Percentiles rank a stretch among this genome's conserved stretches.
These are phyloP conservation scores for Melangyna quadrimaculata DNA, from an alignment of 2,888 invertebrate species.

Conservation along the genomic window DNA sequence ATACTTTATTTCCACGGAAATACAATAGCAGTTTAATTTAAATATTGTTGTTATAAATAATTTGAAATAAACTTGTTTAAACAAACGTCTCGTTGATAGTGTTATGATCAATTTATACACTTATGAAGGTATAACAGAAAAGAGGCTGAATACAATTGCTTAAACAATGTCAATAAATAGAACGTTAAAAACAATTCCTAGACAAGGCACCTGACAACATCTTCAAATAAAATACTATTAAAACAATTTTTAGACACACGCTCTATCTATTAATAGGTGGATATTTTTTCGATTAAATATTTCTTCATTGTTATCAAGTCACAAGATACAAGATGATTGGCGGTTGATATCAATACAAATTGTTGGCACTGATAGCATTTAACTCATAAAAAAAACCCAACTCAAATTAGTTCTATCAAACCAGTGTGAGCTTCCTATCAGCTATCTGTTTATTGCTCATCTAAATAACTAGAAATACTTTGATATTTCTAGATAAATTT, in stretches of 20 bases:
- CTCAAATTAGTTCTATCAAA: not conserved
- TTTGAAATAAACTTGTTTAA: not conserved
- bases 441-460: not conserved
- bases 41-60: not conserved
- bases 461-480: not conserved
- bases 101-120: not conserved
- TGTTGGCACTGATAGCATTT: not conserved
- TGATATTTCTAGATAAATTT: constrained; percentile 2
- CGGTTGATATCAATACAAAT: not conserved
- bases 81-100: not conserved
- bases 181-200: not conserved
- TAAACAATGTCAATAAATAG: not conserved
- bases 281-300: not conserved
- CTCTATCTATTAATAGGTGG: not conserved
- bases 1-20: not conserved
- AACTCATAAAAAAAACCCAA: not conserved
- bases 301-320: not conserved
- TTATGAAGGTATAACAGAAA: not conserved
- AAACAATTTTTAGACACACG: not conserved
- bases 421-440: not conserved
- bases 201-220: not conserved
- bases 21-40: not conserved
- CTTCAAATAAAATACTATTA: not conserved
- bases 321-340: not conserved
- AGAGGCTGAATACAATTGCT: not conserved